Base-by-base conservation (phyloP, 2,113 vertebrate genomes). In the Carettochelys insculpta region DNA sequence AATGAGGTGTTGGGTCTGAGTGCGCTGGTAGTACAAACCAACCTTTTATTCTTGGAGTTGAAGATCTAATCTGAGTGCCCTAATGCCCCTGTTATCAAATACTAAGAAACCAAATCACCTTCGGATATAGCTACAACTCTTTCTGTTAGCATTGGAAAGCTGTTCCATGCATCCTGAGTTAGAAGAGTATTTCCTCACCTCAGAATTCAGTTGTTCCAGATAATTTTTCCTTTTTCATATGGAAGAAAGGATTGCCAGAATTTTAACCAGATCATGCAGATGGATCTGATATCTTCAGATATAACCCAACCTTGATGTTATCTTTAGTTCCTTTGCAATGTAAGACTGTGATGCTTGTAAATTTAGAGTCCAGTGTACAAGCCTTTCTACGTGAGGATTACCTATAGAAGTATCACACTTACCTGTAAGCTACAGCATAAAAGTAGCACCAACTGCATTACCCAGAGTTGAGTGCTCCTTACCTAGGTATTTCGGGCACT, bases 241-340 rank as follows among this genome's bases (percentile, higher is more conserved):
- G 24, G 48, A 88, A 94, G 41, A 91, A 81, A 48, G 92, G n/a
- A 54, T 75, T 47, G 86, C 11, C 34, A 84, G 83, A 84, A 82
- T 48, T 82, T 6, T 75, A 51, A 47, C 13, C 68, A 25, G 11
- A 48, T 16, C 82, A n/a, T 51, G 89, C 71, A 92, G 27, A 22
- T 89, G 56, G 54, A 86, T 54, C 5, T 50, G n/a, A 22, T 77
- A 47, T 82, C 84, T 47, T 45, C 29, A 1, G 0, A 61, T 88
- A 50, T 78, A 83, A 47, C n/a, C 17, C 17, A 65, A n/a, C 34
- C 53, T 85, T 10, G 1, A 53, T 77, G 91, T 31, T 31, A 27
- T 81, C 50, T 85, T 79, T 38, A 58, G 24, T 85, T 48, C 61
- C 34, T 92, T 80, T 87, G 43, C 43, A 79, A 25, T 47, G 88